Evolutionary conservation across 2,888 invertebrate genomes (phyloP), one percentile per base, ranked within the genome.

Genomic region (Drosophila greeni): DNA sequence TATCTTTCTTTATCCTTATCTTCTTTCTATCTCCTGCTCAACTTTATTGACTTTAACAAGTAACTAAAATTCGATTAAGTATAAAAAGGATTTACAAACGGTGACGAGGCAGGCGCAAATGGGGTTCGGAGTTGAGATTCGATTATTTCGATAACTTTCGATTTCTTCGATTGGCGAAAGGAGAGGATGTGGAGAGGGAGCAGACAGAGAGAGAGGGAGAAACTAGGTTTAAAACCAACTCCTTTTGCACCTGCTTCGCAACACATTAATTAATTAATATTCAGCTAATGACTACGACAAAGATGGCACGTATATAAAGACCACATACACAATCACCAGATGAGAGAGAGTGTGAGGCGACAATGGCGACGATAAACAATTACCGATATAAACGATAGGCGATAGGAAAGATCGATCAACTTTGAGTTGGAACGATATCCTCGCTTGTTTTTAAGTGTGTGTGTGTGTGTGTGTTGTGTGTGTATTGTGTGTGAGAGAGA

Each of bases 251-350:
- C 70, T 75, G 75, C 79, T 55, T 61, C 73, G 60, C 60, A 55
- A 47, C 61, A 45, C 61, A 53, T 66, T 56, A 64, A 52, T 65
- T 53, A 69, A 69, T 69, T n/a, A n/a, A 49, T 69, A 71, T 83
- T 83, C 82, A 78, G 82, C 82, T 82, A 84, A 82, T 80, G 79
- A 83, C 75, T 83, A 85, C 72, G 77, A 86, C 78, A 84, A 77
- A 85, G 86, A 86, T 86, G 86, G 87, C 87, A 86, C 86, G 84
- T 82, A 84, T 85, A 84, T 85, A 85, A 86, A 85, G 83, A 86
- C 86, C 84, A 86, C 85, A 85, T 84, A 82, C 76, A 85, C 79
- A 78, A 86, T 85, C 82, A 86, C 86, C 86, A 82, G 84, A 76
- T 79, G 85, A 84, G 85, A 84, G 85, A 81, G 72, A 81, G 72